Base-by-base conservation (phyloP, 2,888 invertebrate species). In the Cheilosia scutellata region DNA sequence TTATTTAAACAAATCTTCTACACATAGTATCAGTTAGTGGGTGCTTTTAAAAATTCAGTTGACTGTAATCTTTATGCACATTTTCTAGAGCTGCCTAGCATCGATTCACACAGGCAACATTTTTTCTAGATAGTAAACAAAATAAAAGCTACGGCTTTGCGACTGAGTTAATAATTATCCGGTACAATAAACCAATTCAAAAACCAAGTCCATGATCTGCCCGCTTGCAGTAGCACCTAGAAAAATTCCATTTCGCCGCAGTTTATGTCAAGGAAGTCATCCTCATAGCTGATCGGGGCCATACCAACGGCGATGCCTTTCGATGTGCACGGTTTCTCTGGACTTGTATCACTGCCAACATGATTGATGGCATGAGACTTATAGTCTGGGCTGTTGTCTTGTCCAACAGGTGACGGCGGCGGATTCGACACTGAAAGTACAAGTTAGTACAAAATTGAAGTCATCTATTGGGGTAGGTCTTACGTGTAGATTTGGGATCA, bases 321-420 rank as follows among this genome's bases (percentile, higher is more conserved):
- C n/a, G 90, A 90, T 70, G 91, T 90, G 42, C 91, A 91, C 25
- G 91, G 90, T 29, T 91, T 91, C 42, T 91, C 91, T 1, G 89
- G 87, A 58, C 87, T 88, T 4, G 88, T 82, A 84, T 91, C 90
- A 27, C 90, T 86, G 49, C 84, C 89, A 7, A 92, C 90, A 63
- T 91, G 91, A 68, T 92, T 92, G 53, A 92, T 92, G 55, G 90
- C 90, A 76, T 93, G 93, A 0, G 93, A 92, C 90, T 94, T 94
- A n/a, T 94, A 94, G 89, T 95, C 95, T 75, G 95, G 95, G 87
- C 95, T 95, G 89, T 94, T 93, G 53, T 94, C 95, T 78, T 94
- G 94, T 4, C 93, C 96, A 40, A 95, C 96, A 0, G 96, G 96
- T 31, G 96, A 96, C 5, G 96, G 96, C 11, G 96, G 96, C 57